phyloP scores from a whole-genome alignment of 2,113 vertebrate genomes.

The Tyto alba region DNA sequence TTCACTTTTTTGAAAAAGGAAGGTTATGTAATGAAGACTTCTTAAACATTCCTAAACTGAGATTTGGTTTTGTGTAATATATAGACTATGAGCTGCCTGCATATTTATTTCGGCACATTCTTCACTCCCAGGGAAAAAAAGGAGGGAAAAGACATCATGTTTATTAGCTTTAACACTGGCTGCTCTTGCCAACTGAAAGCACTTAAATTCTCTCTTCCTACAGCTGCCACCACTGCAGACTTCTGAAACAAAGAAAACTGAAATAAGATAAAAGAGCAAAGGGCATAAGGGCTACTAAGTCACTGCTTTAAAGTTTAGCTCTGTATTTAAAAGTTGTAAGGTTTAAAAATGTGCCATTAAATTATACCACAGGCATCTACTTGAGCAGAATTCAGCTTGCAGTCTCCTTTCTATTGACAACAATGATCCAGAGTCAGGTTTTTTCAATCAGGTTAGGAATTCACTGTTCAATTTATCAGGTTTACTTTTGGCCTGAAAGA shows the following conservation, averaged over 20 bases:
- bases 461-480: slow-evolving; percentile 51
- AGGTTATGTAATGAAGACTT: not conserved
- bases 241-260: slow-evolving; percentile 22
- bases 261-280: slow-evolving; percentile 32
- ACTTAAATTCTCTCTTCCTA: slow-evolving; percentile 26
- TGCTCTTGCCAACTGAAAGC: slow-evolving; percentile 29
- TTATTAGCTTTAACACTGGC: slow-evolving; percentile 38
- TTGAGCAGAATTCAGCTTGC: not conserved
- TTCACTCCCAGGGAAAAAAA: not conserved
- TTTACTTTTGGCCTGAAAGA: slow-evolving; percentile 39
- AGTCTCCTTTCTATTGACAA: slow-evolving; percentile 13
- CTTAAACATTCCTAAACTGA: slow-evolving; percentile 3
- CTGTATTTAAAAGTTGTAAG: slow-evolving; percentile 20
- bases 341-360: slow-evolving; percentile 50
- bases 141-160: not conserved
- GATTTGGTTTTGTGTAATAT: not conserved
- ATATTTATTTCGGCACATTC: slow-evolving; percentile 12
- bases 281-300: slow-evolving; percentile 4
- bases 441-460: slow-evolving; percentile 50
- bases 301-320: slow-evolving; percentile 29
- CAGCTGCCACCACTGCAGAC: slow-evolving; percentile 4
- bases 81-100: slow-evolving; percentile 1
- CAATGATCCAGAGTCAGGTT: slow-evolving; percentile 17
- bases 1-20: slow-evolving; percentile 3
- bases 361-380: slow-evolving; percentile 24